phyloP scores from a whole-genome alignment of 2,797 vertebrate species.

The Mionectes olivaceus region DNA sequence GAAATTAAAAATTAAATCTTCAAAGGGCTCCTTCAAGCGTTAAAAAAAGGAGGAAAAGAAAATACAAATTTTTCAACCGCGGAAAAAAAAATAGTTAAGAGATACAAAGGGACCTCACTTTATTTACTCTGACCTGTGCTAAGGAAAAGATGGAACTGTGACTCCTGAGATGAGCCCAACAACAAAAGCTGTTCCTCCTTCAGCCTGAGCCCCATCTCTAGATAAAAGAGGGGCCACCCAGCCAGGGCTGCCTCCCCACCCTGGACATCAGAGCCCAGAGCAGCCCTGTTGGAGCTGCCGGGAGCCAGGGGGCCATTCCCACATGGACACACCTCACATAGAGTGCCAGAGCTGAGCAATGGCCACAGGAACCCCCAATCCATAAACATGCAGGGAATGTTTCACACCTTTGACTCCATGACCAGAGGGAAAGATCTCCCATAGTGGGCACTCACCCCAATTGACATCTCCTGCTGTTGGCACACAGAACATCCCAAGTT shows the following conservation, averaged over 20 bases:
- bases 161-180: not conserved
- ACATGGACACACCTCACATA: rapidly evolving
- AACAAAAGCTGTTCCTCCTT: not conserved
- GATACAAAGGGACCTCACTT: not conserved
- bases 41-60: not conserved
- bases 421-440: rapidly evolving
- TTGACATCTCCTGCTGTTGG: not conserved
- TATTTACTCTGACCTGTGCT: not conserved
- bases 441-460: not conserved
- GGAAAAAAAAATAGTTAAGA: not conserved
- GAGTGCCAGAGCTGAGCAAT: rapidly evolving
- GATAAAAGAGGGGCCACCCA: not conserved
- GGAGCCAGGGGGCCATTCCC: rapidly evolving
- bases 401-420: not conserved
- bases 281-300: not conserved
- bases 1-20: constrained; percentile 2
- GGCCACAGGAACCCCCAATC: not conserved
- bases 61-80: not conserved
- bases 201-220: not conserved
- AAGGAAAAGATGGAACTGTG: not conserved
- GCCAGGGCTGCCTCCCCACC: not conserved
- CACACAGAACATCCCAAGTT: too few relatives aligned
- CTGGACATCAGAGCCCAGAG: too few relatives aligned
- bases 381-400: rapidly evolving
- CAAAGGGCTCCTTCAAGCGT: not conserved